Evolutionary conservation across 1,140 invertebrate species (phyloP).

Genomic region (Bombus vancouverensis): DNA sequence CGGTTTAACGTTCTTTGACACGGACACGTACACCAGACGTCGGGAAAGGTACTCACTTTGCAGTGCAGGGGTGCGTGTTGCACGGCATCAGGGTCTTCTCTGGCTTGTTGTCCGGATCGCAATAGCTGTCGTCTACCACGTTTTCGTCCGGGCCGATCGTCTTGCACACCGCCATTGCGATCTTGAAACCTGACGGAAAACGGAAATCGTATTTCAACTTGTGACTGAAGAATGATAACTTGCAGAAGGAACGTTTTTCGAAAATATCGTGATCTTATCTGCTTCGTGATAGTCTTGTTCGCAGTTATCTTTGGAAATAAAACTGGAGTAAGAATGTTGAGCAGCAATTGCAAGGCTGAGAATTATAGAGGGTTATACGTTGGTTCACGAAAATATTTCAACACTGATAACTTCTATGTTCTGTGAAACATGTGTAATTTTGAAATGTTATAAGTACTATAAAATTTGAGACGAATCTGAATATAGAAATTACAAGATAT

Average conservation of each 20-base stretch:
- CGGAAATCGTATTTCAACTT: constrained; percentile 37
- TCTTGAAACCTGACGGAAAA: constrained; percentile 89
- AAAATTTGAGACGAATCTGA: no score
- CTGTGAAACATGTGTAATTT: no score
- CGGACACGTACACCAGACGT: constrained; percentile 38
- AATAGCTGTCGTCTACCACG: constrained; percentile 90
- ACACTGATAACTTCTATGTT: no score
- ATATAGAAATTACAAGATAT: no score
- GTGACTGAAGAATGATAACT: not conserved
- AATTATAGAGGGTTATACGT: no score
- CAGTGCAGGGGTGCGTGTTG: constrained; percentile 92
- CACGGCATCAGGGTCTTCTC: constrained; percentile 90
- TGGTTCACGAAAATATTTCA: no score
- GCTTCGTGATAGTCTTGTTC: not conserved
- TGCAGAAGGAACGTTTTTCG: not conserved
- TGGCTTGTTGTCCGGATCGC: constrained; percentile 89
- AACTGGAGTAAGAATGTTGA: not conserved
- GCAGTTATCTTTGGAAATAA: not conserved
- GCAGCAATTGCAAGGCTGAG: not conserved
- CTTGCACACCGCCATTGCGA: constrained; percentile 90
- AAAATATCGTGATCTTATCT: constrained; percentile 20
- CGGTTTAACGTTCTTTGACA: constrained; percentile 43
- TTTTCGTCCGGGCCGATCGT: constrained; percentile 88
- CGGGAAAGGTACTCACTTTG: constrained; percentile 87
- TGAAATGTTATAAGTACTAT: no score